phyloP scores from a whole-genome alignment of 1,140 invertebrate genomes.

The Elymnias hypermnestra region DNA sequence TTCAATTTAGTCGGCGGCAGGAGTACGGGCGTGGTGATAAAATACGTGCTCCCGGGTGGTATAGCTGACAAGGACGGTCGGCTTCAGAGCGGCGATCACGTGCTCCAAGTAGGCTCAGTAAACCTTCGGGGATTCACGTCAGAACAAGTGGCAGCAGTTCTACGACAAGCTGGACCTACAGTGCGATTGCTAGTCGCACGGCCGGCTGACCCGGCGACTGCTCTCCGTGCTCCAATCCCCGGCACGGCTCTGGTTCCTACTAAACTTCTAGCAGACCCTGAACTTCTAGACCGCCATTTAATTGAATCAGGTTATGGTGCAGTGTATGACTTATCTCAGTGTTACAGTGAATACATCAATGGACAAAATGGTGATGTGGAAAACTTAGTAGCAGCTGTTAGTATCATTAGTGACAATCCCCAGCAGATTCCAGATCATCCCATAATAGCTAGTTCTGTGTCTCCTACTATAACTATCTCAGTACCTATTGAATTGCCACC shows the following conservation, averaged over 20 bases:
- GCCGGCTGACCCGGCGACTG: constrained; percentile 85
- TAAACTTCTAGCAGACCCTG: constrained; percentile 87
- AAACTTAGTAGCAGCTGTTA: constrained; percentile 61
- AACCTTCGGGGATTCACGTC: constrained; percentile 93
- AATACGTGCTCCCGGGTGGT: constrained; percentile 93
- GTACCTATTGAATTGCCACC: constrained; percentile 59
- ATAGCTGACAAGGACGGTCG: constrained; percentile 93
- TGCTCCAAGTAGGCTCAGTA: constrained; percentile 95
- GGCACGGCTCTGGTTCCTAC: constrained; percentile 84
- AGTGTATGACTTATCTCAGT: constrained; percentile 67
- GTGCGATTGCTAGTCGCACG: constrained; percentile 94
- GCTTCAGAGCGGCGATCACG: constrained; percentile 94
- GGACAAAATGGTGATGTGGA: constrained; percentile 57
- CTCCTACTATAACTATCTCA: constrained; percentile 64
- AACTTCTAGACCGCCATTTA: constrained; percentile 87
- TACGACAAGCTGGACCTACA: constrained; percentile 90
- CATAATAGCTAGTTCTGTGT: constrained; percentile 58
- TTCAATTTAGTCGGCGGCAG: constrained; percentile 97
- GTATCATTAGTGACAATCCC: constrained; percentile 65
- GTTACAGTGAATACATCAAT: constrained; percentile 64
- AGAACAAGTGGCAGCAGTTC: constrained; percentile 94
- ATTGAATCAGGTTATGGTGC: constrained; percentile 81
- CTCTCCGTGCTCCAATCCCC: constrained; percentile 81
- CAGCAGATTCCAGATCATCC: constrained; percentile 66
- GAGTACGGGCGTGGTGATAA: constrained; percentile 97